phyloP scores from a whole-genome alignment of 2,113 vertebrate genomes.

The Coryphaenoides rupestris region DNA sequence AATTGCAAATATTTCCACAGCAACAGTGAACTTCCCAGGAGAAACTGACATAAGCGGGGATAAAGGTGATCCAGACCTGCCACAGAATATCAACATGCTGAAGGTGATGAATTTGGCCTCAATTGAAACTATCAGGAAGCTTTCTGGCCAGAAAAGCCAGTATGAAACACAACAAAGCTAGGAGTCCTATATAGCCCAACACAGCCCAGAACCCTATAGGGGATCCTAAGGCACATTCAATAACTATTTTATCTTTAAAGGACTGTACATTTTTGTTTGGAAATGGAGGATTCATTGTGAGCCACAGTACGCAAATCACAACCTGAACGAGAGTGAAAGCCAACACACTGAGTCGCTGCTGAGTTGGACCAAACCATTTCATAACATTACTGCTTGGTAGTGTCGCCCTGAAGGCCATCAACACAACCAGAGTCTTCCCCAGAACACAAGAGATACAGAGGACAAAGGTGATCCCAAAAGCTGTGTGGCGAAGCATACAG shows the following conservation, averaged over 20 bases:
- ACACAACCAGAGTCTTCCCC: slow-evolving; percentile 59
- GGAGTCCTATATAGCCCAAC: slow-evolving; percentile 53
- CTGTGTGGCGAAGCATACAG: slow-evolving; percentile 64
- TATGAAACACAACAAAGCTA: slow-evolving; percentile 55
- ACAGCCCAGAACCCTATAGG: slow-evolving; percentile 58
- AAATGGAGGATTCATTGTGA: slow-evolving; percentile 46
- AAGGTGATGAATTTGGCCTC: slow-evolving; percentile 63
- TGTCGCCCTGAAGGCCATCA: slow-evolving; percentile 60
- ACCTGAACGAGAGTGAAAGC: slow-evolving; percentile 53
- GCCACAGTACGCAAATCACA: slow-evolving; percentile 52
- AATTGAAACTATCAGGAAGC: slow-evolving; percentile 60
- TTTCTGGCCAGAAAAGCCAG: slow-evolving; percentile 60
- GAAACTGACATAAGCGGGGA: slow-evolving; percentile 63
- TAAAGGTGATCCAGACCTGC: slow-evolving; percentile 62
- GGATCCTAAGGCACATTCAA: slow-evolving; percentile 58
- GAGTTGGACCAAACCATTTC: slow-evolving; percentile 56
- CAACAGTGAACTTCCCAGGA: slow-evolving; percentile 61
- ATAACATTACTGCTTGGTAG: slow-evolving; percentile 53
- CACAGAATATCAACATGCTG: slow-evolving; percentile 67
- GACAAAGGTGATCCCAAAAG: slow-evolving; percentile 63
- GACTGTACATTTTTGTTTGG: slow-evolving; percentile 47
- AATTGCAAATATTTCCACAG: slow-evolving; percentile 65
- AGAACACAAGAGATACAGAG: slow-evolving; percentile 62
- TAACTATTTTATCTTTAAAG: slow-evolving; percentile 55
- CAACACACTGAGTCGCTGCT: slow-evolving; percentile 52